A percentile compares a stretch with the other conserved stretches of the same genome.
Conservation (phyloP, 2,113 vertebrate species). For the Balaenoptera acutorostrata region DNA sequence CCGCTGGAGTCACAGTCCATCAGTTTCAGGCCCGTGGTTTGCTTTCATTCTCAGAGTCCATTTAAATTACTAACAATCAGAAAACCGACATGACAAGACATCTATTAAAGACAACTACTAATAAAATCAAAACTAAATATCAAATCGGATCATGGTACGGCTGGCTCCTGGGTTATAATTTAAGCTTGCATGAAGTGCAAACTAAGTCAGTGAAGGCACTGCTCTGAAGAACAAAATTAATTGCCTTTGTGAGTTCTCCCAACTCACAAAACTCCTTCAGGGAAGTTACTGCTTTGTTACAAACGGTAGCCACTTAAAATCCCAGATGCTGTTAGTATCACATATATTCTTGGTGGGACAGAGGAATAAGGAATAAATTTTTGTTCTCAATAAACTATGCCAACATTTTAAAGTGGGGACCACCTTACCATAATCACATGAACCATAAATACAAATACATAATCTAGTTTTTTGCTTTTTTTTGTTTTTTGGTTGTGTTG, state of each 20-base stretch:
- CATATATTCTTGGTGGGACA: neutral
- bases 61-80: slow-evolving; percentile 79
- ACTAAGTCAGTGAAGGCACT: slow-evolving; percentile 45
- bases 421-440: neutral
- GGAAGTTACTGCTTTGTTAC: slow-evolving; percentile 66
- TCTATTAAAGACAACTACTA: slow-evolving; percentile 77
- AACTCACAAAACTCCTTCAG: slow-evolving; percentile 48
- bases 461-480: neutral
- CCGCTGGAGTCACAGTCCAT: slow-evolving; percentile 71
- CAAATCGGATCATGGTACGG: slow-evolving; percentile 46
- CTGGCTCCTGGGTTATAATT: slow-evolving; percentile 59
- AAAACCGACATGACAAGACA: slow-evolving; percentile 76
- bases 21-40: slow-evolving; percentile 73
- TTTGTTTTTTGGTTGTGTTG: too few relatives aligned
- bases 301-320: slow-evolving; percentile 66
- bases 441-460: neutral
- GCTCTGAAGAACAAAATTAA: slow-evolving; percentile 72
- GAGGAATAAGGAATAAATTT: neutral
- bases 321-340: slow-evolving; percentile 37
- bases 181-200: slow-evolving; percentile 55
- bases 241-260: slow-evolving; percentile 67
- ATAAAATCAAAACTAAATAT: slow-evolving; percentile 75
- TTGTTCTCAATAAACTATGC: neutral
- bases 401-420: neutral
- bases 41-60: slow-evolving; percentile 75